phyloP scores from a whole-genome alignment of 2,888 invertebrate species.

The Lepetodrilus schrolli region DNA sequence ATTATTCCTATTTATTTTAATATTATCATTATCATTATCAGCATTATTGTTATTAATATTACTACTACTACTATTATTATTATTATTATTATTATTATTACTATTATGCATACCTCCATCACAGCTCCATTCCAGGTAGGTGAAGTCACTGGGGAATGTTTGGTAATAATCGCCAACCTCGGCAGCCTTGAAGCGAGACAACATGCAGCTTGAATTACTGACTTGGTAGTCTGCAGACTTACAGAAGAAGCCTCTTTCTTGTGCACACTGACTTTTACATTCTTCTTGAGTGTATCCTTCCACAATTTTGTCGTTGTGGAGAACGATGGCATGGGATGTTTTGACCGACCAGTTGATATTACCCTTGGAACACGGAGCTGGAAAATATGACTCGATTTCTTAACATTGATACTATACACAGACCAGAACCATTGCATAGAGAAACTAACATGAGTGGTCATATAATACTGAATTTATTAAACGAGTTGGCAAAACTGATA shows the following conservation, averaged over 20 bases:
- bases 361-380: conserved; percentile 44
- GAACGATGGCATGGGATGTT: conserved; percentile 39
- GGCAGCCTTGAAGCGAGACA: conserved; percentile 40
- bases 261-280: conserved; percentile 42
- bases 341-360: conserved; percentile 33
- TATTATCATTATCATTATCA: no score
- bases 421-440: no score
- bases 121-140: conserved; percentile 50
- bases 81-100: no score
- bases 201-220: conserved; percentile 34
- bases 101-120: conserved; percentile 35
- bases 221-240: conserved; percentile 47
- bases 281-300: conserved; percentile 27
- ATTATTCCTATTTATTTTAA: no score
- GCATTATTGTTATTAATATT: no score
- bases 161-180: conserved; percentile 44
- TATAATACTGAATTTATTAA: no score
- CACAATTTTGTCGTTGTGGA: conserved; percentile 46
- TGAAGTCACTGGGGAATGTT: conserved; percentile 32
- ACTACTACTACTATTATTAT: no score
- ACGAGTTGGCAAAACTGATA: no score
- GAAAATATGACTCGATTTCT: no score
- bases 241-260: conserved; percentile 44
- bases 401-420: no score
- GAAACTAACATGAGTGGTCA: no score